Conservation (phyloP, 23 tunicate genomes). For the Aplidium turbinatum region DNA sequence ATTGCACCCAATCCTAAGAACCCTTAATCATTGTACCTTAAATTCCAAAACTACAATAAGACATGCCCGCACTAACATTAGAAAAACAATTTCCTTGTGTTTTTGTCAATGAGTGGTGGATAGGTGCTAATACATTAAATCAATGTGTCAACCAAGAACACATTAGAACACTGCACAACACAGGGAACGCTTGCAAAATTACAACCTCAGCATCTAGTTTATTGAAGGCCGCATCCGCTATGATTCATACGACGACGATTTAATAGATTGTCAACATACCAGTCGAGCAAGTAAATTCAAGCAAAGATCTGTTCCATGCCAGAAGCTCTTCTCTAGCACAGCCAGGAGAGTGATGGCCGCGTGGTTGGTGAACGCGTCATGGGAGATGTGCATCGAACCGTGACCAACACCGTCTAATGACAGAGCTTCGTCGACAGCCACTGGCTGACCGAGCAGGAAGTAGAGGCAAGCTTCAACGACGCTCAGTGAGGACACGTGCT, state of each 20-base stretch:
- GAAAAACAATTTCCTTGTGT: too few species aligned
- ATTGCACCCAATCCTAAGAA: too few species aligned
- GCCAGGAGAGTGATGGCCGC: constrained; percentile 76
- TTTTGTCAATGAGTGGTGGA: too few species aligned
- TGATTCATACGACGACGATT: not conserved
- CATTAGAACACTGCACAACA: too few species aligned
- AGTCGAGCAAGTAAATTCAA: constrained; percentile 44
- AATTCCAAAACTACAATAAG: too few species aligned
- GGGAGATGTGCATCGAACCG: constrained; percentile 35
- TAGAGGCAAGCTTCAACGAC: constrained; percentile 85
- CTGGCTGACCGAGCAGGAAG: constrained; percentile 71
- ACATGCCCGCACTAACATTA: too few species aligned
- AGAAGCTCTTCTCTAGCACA: constrained; percentile 55
- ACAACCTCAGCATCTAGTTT: too few species aligned
- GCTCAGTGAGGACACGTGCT: constrained; percentile 56
- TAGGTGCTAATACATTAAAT: too few species aligned
- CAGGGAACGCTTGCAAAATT: not conserved
- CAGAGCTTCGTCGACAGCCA: constrained; percentile 52
- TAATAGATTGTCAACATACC: constrained; percentile 65
- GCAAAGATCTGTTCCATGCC: constrained; percentile 51
- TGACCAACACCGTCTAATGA: constrained; percentile 49
- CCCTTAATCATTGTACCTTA: too few species aligned
- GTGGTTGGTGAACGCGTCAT: constrained; percentile 71
- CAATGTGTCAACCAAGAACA: too few species aligned
- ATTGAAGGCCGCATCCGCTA: too few species aligned